Percentiles rank a stretch among this genome's conserved stretches.
Conservation (phyloP, 2,113 vertebrate genomes). For the Polypterus bichir region DNA sequence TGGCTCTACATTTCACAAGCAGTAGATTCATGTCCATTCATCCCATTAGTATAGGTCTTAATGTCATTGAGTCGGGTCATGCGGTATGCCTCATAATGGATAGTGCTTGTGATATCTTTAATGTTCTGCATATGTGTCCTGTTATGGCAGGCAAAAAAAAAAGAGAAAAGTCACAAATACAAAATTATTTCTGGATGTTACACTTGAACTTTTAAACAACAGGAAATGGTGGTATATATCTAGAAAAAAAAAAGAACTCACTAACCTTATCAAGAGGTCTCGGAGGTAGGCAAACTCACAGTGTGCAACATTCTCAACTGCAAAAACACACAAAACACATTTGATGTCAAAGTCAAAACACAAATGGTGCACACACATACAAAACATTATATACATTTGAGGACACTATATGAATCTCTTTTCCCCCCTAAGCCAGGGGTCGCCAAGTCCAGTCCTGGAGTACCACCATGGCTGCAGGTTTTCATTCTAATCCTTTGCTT, state of each 20-base stretch:
- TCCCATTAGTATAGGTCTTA: conserved; percentile 61
- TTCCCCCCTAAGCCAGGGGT: too few relatives aligned
- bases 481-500: too few relatives aligned
- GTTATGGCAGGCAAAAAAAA: conserved; percentile 7
- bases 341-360: neutral
- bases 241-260: neutral
- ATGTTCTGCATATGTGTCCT: conserved; percentile 99
- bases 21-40: conserved; percentile 57
- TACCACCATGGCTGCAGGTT: too few relatives aligned
- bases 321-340: conserved; percentile 19
- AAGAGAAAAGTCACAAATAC: too few relatives aligned
- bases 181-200: too few relatives aligned
- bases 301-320: conserved; percentile 93
- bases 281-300: conserved; percentile 95
- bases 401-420: too few relatives aligned
- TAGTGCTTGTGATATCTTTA: conserved; percentile 92
- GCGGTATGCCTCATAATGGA: conserved; percentile 92
- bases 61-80: conserved; percentile 84
- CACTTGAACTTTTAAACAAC: too few relatives aligned
- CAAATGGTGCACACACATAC: too few relatives aligned
- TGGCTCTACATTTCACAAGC: conserved; percentile 74
- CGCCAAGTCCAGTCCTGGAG: too few relatives aligned
- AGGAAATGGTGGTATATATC: too few relatives aligned
- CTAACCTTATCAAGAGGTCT: conserved; percentile 94
- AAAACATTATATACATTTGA: too few relatives aligned